Evolutionary conservation across 92 coral and sea anemone genomes (phyloP).

Genomic region (Montipora capitata): DNA sequence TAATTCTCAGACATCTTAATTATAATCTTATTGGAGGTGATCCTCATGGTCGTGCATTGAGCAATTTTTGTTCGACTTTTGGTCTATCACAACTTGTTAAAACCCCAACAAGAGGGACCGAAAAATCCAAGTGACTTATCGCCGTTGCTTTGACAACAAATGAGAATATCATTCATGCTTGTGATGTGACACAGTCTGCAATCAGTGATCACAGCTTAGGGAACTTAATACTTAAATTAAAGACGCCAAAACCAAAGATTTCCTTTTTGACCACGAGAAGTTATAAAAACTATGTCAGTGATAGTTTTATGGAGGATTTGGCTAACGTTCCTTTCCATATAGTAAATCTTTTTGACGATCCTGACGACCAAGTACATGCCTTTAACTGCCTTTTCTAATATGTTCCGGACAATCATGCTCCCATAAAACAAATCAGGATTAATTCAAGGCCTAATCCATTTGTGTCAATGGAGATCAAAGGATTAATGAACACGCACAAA

Average conservation of each 20-base stretch:
- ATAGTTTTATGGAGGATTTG: conserved; percentile 43
- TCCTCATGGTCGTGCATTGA: conserved; percentile 26
- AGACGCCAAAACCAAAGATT: too few relatives aligned
- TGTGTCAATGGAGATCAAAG: conserved; percentile 28
- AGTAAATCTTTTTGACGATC: conserved; percentile 59
- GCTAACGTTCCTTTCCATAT: conserved; percentile 69
- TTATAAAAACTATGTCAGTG: too few relatives aligned
- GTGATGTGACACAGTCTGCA: not conserved
- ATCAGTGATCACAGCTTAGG: conserved; percentile 16
- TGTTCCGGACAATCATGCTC: conserved; percentile 56
- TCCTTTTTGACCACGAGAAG: too few relatives aligned
- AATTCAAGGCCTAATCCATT: conserved; percentile 41
- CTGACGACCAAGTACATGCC: conserved; percentile 71
- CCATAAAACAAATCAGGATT: conserved; percentile 57
- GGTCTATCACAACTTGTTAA: conserved; percentile 24
- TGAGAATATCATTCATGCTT: conserved; percentile 13
- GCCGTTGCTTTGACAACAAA: conserved; percentile 64
- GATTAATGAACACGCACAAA: conserved; percentile 40
- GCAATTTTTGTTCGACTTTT: conserved; percentile 6
- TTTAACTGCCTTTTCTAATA: conserved; percentile 59
- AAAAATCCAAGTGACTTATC: conserved; percentile 27
- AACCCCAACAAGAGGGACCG: conserved; percentile 47
- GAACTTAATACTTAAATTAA: too few relatives aligned
- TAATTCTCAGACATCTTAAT: not conserved
- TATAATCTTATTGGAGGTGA: not conserved